These are phyloP conservation scores for Tuta absoluta DNA, from an alignment of 2,888 invertebrate genomes.

Conservation along the genomic window DNA sequence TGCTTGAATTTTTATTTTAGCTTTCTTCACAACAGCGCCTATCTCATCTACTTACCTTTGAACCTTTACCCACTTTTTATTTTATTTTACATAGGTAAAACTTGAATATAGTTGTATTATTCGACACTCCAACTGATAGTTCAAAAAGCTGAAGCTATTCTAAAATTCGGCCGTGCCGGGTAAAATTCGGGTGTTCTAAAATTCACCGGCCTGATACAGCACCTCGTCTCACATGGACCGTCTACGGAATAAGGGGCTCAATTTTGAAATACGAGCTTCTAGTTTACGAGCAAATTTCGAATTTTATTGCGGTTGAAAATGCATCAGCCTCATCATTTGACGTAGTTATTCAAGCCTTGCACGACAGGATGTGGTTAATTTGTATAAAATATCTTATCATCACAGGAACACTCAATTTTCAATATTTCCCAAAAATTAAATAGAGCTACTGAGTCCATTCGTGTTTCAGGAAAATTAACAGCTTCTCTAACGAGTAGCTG, in stretches of 20 bases:
- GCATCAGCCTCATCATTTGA: background rate
- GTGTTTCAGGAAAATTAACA: too few species aligned
- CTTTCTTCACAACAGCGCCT: too few species aligned
- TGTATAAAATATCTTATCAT: too few species aligned
- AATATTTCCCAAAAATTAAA: too few species aligned
- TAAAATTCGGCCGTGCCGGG: background rate
- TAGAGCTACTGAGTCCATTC: too few species aligned
- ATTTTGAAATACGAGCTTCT: background rate
- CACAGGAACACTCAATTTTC: too few species aligned
- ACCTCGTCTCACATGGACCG: background rate
- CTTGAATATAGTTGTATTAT: background rate
- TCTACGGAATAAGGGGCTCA: background rate
- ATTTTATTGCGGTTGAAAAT: constrained; percentile 1
- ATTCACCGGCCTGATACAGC: background rate
- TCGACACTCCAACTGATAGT: background rate
- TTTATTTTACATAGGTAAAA: too few species aligned
- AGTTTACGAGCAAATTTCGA: constrained; percentile 4
- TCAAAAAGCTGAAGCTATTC: constrained; percentile 2
- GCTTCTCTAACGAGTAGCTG: too few species aligned
- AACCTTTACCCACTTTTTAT: too few species aligned
- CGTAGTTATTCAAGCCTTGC: background rate
- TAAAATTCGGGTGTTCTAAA: constrained; percentile 14
- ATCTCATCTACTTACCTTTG: too few species aligned
- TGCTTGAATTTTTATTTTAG: too few species aligned
- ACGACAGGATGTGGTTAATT: background rate